Base-by-base conservation (phyloP, 92 coral and sea anemone species). In the Parazoanthus swiftii region DNA sequence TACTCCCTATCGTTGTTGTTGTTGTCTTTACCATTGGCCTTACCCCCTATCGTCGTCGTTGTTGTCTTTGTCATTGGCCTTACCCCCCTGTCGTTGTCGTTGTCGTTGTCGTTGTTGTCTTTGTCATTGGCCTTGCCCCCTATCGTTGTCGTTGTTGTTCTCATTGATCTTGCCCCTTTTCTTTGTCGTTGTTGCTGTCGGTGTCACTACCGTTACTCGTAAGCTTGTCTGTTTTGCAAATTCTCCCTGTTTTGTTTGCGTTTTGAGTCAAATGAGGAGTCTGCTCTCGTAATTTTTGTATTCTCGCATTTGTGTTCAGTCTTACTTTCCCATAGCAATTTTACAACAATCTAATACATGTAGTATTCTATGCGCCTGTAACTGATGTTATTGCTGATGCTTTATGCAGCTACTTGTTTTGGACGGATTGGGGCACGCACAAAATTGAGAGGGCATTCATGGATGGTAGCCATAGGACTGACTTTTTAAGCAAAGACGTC, bases 391-490 rank as follows among this genome's bases (percentile, higher is more conserved):
- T 79, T 46, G 16, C n/a, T 56, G 39, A 73, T 76, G 51, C 16
- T 74, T 86, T 50, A 80, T 25, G 4, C 85, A 97, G 99, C 65
- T 94, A 91, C 82, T 71, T 97, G 79, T 97, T 97, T 91, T 97
- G 98, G 96, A 95, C 99, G 25, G 99, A 97, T 89, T 95, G 98
- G 98, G 95, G 94, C 86, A 81, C 86, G 4, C 95, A 93, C 74
- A 89, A 83, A 48, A 95, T 97, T 35, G 98, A 92, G 81, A 93
- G 99, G 63, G 93, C 98, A 29, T 92, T 92, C 80, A 95, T 97
- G 99, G 99, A 97, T 71, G 99, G 99, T 25, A 89, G 88, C 23
- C 87, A 82, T 72, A 89, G 98, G 14, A 90, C 79, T 26, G 81
- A 88, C 25, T 77, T 97, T 23, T 56, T 92, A 23, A 85, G 82